Base-by-base conservation (phyloP, 1,140 invertebrate species). In the Triops cancriformis region DNA sequence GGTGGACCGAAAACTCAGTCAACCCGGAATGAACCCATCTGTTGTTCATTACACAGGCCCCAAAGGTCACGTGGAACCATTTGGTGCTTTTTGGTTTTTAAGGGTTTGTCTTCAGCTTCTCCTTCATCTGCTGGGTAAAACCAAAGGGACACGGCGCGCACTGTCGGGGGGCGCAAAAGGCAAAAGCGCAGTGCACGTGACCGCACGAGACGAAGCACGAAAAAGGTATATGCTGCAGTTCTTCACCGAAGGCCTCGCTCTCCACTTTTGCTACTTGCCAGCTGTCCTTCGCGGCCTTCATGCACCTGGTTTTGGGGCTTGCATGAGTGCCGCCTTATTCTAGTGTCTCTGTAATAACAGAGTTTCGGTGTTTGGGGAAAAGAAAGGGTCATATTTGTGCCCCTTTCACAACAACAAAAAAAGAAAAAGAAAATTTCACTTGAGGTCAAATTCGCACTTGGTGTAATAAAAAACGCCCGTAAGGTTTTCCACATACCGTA, bases 1-100 rank as follows among this genome's bases (percentile, higher is more conserved):
- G 11, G 4, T 45, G 51, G 51, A 64, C 51, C 51, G 18, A 64
- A 18, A 64, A 64, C 51, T 23, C 23, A n/a, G 51, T 64, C 51
- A 64, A 64, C 51, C 51, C 51, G 14, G 51, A 64, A 64, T 64
- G 51, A 14, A 64, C 51, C 51, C 51, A 64, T 64, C 51, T 64
- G 51, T 64, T 64, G 51, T 64, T 64, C 51, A 64, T 64, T 64
- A 64, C 14, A 64, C 18, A 64, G 51, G 51, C 51, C 14, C 5
- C 51, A 64, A 64, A 9, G 51, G 51, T 64, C 51, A 64, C 51
- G 51, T 64, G 51, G 51, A 64, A 14, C 14, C 51, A 64, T 64
- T 64, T 23, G 51, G 51, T 64, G 31, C 31, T 7, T 37, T 37
- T 37, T n/a, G n/a, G 31, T 2, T 37, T 37, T 37, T 37, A 37